phyloP scores from a whole-genome alignment of 2,113 vertebrate species.

The Anoplopoma fimbria region DNA sequence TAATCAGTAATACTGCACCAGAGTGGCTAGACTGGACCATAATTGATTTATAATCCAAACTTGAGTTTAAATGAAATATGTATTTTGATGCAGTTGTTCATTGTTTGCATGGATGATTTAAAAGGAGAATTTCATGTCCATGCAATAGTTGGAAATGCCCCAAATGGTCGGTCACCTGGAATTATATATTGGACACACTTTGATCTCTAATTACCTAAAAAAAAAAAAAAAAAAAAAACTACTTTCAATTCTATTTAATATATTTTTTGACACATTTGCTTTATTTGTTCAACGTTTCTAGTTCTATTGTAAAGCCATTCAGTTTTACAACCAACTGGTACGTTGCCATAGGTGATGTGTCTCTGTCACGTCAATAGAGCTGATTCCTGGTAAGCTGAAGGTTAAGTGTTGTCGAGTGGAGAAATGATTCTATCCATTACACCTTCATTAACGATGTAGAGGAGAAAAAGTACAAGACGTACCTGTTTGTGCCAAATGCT shows the following conservation, averaged over 20 bases:
- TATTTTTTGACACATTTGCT: background rate
- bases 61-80: background rate
- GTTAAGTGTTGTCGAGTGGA: constrained; percentile 49
- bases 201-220: background rate
- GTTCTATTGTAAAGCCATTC: background rate
- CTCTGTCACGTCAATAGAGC: constrained; percentile 25
- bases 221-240: too few relatives aligned
- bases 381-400: constrained; percentile 38
- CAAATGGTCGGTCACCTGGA: background rate
- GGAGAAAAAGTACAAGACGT: constrained; percentile 14
- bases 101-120: constrained; percentile 7
- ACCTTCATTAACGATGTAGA: constrained; percentile 24
- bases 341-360: background rate
- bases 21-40: background rate
- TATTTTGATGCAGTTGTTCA: background rate
- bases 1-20: background rate
- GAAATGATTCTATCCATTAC: constrained; percentile 40
- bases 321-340: background rate
- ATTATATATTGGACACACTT: background rate
- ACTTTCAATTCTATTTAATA: background rate
- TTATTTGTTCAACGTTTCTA: constrained; percentile 1
- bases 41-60: background rate
- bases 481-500: constrained; percentile 33
- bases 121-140: background rate
- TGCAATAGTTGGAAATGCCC: background rate